Percentiles rank a stretch among this genome's conserved stretches.
phyloP scores from a whole-genome alignment of 2,113 vertebrate genomes.

The Ptilorrhoa leucosticta region DNA sequence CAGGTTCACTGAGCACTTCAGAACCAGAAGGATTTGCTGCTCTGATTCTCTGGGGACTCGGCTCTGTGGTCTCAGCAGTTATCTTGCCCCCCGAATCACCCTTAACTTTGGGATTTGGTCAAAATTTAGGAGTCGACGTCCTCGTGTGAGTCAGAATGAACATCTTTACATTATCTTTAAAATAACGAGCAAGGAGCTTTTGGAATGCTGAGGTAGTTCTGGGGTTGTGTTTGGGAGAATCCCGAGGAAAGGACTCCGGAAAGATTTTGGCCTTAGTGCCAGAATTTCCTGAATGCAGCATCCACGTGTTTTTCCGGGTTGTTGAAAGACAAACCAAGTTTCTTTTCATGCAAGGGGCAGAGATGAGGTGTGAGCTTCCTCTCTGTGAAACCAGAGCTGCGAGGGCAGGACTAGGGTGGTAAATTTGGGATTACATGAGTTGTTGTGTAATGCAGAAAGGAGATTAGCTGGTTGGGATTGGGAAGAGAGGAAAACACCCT shows the following conservation, averaged over 20 bases:
- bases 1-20: rapidly evolving
- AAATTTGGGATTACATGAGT: not conserved
- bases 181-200: rapidly evolving
- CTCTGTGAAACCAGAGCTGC: not conserved
- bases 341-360: not conserved
- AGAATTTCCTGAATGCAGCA: not conserved
- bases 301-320: not conserved
- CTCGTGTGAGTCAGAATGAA: rapidly evolving
- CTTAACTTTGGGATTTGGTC: not conserved
- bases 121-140: rapidly evolving
- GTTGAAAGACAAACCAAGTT: not conserved
- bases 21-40: rapidly evolving
- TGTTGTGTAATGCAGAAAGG: conserved; percentile 17
- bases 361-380: not conserved
- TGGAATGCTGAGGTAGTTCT: not conserved
- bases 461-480: not conserved
- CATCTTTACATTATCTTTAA: rapidly evolving
- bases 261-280: not conserved
- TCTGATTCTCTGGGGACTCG: rapidly evolving
- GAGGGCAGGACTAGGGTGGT: not conserved
- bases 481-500: not conserved
- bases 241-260: rapidly evolving
- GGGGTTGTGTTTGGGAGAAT: not conserved
- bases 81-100: rapidly evolving
- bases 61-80: not conserved